These are phyloP conservation scores for Acromyrmex echinatior DNA, from an alignment of 1,140 invertebrate genomes.

Conservation along the genomic window DNA sequence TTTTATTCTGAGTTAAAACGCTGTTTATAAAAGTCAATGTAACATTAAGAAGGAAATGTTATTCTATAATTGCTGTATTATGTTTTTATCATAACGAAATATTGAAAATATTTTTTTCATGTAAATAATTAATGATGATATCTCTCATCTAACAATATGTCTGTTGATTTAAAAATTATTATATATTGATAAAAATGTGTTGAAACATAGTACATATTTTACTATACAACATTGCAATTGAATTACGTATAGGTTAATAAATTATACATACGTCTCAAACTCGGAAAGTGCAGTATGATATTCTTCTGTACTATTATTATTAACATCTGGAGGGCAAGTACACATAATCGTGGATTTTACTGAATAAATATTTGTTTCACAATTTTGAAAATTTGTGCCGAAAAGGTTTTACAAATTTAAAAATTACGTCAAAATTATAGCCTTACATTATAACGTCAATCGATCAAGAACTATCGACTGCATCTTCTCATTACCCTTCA, in stretches of 20 bases:
- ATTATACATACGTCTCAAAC: constrained; percentile 36
- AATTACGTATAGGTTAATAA: constrained; percentile 55
- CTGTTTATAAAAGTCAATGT: neutral
- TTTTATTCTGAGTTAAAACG: neutral
- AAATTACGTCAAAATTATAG: constrained; percentile 8
- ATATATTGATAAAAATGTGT: neutral
- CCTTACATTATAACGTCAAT: constrained; percentile 26
- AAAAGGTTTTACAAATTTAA: neutral
- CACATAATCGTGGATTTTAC: constrained; percentile 40
- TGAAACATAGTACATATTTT: neutral
- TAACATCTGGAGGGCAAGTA: neutral
- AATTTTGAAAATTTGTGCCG: constrained; percentile 63
- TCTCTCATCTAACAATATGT: neutral
- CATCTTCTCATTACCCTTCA: constrained; percentile 17
- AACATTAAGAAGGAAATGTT: neutral
- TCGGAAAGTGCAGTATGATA: constrained; percentile 8
- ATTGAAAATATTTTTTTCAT: neutral
- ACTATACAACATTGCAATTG: neutral
- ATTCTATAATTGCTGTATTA: neutral
- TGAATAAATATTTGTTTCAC: neutral
- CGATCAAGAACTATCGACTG: constrained; percentile 22
- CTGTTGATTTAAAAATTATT: neutral
- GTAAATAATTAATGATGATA: neutral
- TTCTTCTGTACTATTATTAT: neutral
- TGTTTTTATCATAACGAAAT: neutral